These are phyloP conservation scores for Mystacornis crossleyi DNA, from an alignment of 2,113 vertebrate genomes.

Conservation along the genomic window DNA sequence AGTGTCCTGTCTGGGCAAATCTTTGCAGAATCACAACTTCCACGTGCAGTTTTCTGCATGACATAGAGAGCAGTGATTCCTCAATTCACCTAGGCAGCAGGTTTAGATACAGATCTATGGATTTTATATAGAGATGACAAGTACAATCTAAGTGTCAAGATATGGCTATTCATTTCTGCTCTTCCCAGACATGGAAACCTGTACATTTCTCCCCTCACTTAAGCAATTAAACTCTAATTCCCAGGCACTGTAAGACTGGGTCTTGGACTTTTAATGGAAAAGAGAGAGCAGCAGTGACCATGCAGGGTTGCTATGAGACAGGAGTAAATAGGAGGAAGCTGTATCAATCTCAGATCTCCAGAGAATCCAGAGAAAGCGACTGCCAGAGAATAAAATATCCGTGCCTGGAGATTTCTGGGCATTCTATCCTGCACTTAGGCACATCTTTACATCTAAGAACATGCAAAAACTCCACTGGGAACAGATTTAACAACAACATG, in stretches of 20 bases:
- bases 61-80: background rate
- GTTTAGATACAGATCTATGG: background rate
- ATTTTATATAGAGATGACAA: background rate
- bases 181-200: background rate
- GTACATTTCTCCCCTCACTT: background rate
- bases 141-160: background rate
- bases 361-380: background rate
- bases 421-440: background rate
- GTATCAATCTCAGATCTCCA: background rate
- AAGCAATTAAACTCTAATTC: background rate
- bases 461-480: background rate
- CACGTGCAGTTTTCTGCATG: background rate
- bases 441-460: background rate
- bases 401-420: background rate
- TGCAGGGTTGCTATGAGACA: conserved; percentile 47
- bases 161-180: background rate
- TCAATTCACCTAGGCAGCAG: background rate
- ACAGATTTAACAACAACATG: background rate
- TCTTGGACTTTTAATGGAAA: conserved; percentile 25
- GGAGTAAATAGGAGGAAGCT: conserved; percentile 36
- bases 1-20: background rate
- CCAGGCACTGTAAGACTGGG: background rate
- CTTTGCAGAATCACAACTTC: background rate
- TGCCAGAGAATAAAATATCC: conserved; percentile 4
- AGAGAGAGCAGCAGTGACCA: conserved; percentile 46